Conservation (phyloP, 1,140 invertebrate species). For the Elymnias hypermnestra region DNA sequence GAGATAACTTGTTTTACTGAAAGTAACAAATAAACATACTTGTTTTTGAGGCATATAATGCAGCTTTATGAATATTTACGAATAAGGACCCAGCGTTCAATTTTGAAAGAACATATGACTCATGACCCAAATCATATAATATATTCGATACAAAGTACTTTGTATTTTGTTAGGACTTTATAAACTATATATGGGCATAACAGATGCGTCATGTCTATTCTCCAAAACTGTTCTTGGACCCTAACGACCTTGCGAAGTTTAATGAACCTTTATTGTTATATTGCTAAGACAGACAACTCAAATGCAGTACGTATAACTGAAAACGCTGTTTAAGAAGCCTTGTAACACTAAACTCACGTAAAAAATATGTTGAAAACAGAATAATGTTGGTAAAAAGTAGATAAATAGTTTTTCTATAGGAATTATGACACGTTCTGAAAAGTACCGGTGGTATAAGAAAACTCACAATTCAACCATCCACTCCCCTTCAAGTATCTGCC, state of each 20-base stretch:
- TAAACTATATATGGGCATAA: background rate
- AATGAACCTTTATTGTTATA: slow-evolving; percentile 14
- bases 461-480: slow-evolving; percentile 74
- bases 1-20: too few species aligned
- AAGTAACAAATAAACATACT: too few species aligned
- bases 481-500: slow-evolving; percentile 61
- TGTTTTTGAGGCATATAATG: too few species aligned
- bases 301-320: background rate
- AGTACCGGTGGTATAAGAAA: slow-evolving; percentile 39
- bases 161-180: background rate
- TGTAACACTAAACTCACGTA: too few species aligned
- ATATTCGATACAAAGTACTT: too few species aligned
- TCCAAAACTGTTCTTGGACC: slow-evolving; percentile 46
- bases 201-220: slow-evolving; percentile 16
- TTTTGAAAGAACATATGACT: too few species aligned
- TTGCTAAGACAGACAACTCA: slow-evolving; percentile 9
- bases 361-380: too few species aligned
- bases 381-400: too few species aligned
- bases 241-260: slow-evolving; percentile 47
- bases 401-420: background rate
- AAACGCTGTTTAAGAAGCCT: background rate
- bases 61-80: too few species aligned
- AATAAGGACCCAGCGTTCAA: too few species aligned
- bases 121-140: background rate
- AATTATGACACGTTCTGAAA: slow-evolving; percentile 56